phyloP scores from a whole-genome alignment of 2,113 vertebrate genomes.

The Salvelinus sp. region DNA sequence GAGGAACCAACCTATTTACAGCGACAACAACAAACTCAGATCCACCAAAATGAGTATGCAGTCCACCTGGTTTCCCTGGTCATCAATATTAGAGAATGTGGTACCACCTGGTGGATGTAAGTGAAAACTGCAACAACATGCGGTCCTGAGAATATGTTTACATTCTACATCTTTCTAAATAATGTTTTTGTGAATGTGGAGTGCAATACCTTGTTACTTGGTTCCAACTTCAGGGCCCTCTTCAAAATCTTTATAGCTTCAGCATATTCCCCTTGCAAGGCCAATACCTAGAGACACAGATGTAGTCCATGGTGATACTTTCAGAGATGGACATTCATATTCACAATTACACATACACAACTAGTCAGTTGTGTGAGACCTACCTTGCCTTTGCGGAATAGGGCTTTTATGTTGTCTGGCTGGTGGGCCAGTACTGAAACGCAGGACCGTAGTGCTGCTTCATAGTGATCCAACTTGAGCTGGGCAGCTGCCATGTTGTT shows the following conservation, averaged over 20 bases:
- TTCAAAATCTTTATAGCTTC: constrained; percentile 89
- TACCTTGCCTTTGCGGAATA: constrained; percentile 98
- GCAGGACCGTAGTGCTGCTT: constrained; percentile 89
- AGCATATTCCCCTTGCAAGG: constrained; percentile 87
- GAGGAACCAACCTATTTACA: constrained; percentile 65
- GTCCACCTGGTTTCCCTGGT: constrained; percentile 24
- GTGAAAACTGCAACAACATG: neutral
- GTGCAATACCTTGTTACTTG: constrained; percentile 89
- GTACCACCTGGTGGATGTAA: constrained; percentile 43
- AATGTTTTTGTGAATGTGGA: neutral
- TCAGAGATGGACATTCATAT: neutral
- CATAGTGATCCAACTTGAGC: constrained; percentile 92
- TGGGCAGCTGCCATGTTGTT: constrained; percentile 97
- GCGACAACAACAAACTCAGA: constrained; percentile 67
- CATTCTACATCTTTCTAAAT: neutral
- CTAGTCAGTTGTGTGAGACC: constrained; percentile 1
- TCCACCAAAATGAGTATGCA: constrained; percentile 61
- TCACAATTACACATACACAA: neutral
- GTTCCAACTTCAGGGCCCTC: constrained; percentile 89
- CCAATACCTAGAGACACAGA: constrained; percentile 79
- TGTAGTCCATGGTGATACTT: neutral
- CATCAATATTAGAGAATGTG: constrained; percentile 12
- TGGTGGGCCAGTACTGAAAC: constrained; percentile 85
- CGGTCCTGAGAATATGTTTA: neutral
- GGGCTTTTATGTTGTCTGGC: constrained; percentile 92